These are phyloP conservation scores for Rynchops niger DNA, from an alignment of 2,113 vertebrate species.

Conservation along the genomic window DNA sequence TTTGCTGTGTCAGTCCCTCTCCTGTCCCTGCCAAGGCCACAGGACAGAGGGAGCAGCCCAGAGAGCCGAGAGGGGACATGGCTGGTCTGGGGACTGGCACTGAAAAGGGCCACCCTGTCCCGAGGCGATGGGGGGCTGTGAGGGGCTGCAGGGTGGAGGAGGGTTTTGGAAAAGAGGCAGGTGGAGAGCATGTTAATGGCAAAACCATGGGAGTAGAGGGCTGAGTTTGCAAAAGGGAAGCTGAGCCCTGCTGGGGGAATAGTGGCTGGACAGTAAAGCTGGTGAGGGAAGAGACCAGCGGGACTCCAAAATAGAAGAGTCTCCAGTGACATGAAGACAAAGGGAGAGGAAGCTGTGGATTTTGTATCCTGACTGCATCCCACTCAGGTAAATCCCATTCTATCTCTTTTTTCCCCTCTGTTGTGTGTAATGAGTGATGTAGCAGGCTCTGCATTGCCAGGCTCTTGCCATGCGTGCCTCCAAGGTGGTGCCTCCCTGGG, in stretches of 20 bases:
- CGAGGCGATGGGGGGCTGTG: neutral
- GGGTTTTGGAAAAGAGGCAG: neutral
- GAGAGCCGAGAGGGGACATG: accelerated
- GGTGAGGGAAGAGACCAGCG: neutral
- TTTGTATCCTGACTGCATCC: too few relatives aligned
- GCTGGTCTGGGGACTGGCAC: accelerated
- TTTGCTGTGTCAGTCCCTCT: neutral
- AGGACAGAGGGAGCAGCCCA: neutral
- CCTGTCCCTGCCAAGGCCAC: accelerated
- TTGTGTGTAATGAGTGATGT: accelerated
- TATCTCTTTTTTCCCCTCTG: neutral
- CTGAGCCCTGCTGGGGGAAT: neutral
- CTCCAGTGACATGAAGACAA: neutral
- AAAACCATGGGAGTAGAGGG: neutral
- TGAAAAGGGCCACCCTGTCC: neutral
- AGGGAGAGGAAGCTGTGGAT: neutral
- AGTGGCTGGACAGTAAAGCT: neutral
- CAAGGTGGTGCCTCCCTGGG: neutral
- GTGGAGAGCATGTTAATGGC: accelerated
- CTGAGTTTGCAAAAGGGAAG: neutral
- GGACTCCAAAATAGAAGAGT: neutral
- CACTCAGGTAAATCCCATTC: neutral
- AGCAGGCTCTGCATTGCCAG: neutral
- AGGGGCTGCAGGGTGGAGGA: neutral
- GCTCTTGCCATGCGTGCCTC: neutral